phyloP scores from a whole-genome alignment of 2,888 invertebrate species.

The Agrochola litura region DNA sequence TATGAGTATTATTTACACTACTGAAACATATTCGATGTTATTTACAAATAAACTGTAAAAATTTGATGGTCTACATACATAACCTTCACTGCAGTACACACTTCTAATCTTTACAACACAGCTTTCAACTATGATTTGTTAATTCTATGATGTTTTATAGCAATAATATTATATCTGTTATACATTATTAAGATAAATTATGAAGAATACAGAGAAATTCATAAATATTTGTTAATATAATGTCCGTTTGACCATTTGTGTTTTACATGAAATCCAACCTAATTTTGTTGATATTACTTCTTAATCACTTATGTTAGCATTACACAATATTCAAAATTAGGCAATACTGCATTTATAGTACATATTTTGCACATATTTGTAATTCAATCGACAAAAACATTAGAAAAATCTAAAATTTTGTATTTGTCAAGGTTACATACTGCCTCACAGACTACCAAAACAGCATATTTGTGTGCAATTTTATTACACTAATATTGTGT shows the following conservation, averaged over 20 bases:
- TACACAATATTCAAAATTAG: constrained; percentile 6
- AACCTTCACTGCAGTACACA: constrained; percentile 56
- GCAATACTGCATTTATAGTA: background rate
- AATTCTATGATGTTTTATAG: constrained; percentile 14
- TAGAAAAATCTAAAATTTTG: constrained; percentile 27
- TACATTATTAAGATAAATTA: background rate
- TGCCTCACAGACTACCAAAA: background rate
- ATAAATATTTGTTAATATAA: constrained; percentile 1
- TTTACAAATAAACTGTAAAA: constrained; percentile 64
- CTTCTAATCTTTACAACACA: constrained; percentile 31
- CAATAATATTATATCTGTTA: constrained; percentile 4
- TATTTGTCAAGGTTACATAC: constrained; percentile 56
- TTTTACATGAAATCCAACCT: background rate
- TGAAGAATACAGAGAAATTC: background rate
- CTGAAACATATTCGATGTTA: constrained; percentile 44
- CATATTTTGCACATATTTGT: background rate
- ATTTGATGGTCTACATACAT: constrained; percentile 48
- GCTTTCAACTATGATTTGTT: constrained; percentile 30
- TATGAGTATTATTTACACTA: background rate
- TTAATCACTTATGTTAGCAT: background rate
- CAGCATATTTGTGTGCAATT: constrained; percentile 13
- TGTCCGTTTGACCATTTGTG: constrained; percentile 13
- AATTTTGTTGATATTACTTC: constrained; percentile 2
- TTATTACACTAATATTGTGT: background rate
- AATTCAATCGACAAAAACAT: constrained; percentile 5